Conservation (phyloP, 2,113 vertebrate species). For the Podiceps cristatus region DNA sequence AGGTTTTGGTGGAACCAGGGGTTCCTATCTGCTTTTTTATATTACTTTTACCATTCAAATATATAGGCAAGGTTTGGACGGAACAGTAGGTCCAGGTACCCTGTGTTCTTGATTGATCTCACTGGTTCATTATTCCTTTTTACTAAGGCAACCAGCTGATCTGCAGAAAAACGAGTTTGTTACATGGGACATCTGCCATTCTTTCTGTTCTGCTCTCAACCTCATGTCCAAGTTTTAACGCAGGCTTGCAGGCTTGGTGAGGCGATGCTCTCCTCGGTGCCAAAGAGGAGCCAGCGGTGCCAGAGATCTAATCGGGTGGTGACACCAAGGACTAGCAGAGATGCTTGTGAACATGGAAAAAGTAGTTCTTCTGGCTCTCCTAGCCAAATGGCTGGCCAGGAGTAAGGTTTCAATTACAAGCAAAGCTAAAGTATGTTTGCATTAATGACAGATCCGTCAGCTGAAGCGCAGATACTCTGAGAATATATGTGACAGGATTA, state of each 20-base stretch:
- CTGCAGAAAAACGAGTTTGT: background rate
- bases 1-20: background rate
- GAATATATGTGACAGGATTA: background rate
- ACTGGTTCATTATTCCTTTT: background rate
- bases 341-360: conserved; percentile 39
- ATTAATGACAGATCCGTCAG: background rate
- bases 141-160: background rate
- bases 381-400: background rate
- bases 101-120: background rate
- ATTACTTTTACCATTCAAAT: background rate
- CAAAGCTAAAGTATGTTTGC: background rate
- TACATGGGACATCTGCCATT: background rate
- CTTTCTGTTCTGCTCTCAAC: background rate
- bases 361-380: conserved; percentile 15
- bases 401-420: background rate
- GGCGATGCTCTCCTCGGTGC: background rate
- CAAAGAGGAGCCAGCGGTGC: background rate
- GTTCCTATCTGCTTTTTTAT: accelerated
- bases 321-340: conserved; percentile 21
- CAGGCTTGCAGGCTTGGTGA: background rate
- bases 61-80: background rate
- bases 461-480: background rate
- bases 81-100: background rate
- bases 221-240: background rate
- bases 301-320: conserved; percentile 65